Conservation (phyloP, 1,140 invertebrate genomes). For the Rhyacophila brunnea region DNA sequence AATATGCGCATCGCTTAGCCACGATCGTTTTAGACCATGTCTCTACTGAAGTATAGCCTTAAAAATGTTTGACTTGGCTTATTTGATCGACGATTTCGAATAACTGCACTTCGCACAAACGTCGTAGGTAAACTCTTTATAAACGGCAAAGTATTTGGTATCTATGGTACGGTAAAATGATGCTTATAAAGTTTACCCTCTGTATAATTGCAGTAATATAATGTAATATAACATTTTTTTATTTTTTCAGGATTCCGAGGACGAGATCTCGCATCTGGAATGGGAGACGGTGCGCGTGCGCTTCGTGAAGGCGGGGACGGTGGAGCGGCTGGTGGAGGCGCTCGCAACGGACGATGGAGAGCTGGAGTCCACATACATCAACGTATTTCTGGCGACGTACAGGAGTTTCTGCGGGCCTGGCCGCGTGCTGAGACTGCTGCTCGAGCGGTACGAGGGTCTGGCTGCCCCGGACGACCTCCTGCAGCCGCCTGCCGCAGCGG, state of each 20-base stretch:
- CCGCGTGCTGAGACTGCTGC: slow-evolving; percentile 78
- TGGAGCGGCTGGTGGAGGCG: slow-evolving; percentile 89
- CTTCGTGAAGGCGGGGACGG: slow-evolving; percentile 94
- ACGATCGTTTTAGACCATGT: no score
- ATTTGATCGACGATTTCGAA: no score
- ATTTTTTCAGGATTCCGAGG: slow-evolving; percentile 69
- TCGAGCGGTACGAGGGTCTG: slow-evolving; percentile 75
- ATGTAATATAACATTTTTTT: background rate
- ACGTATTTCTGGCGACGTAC: slow-evolving; percentile 95
- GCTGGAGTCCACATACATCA: slow-evolving; percentile 95
- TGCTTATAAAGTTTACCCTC: no score
- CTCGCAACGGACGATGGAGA: slow-evolving; percentile 91
- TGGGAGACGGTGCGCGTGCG: slow-evolving; percentile 98
- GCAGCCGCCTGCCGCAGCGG: slow-evolving; percentile 47
- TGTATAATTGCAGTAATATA: no score
- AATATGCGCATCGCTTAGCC: no score
- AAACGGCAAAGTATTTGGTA: no score
- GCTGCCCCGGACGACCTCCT: slow-evolving; percentile 55
- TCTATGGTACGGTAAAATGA: no score
- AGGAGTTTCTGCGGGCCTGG: slow-evolving; percentile 61
- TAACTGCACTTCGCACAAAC: no score
- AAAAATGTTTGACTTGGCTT: no score
- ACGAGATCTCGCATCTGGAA: slow-evolving; percentile 93
- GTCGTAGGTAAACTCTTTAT: no score
- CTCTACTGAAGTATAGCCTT: no score